phyloP scores from a whole-genome alignment of 2,113 vertebrate genomes.

The Ptilorrhoa leucosticta region DNA sequence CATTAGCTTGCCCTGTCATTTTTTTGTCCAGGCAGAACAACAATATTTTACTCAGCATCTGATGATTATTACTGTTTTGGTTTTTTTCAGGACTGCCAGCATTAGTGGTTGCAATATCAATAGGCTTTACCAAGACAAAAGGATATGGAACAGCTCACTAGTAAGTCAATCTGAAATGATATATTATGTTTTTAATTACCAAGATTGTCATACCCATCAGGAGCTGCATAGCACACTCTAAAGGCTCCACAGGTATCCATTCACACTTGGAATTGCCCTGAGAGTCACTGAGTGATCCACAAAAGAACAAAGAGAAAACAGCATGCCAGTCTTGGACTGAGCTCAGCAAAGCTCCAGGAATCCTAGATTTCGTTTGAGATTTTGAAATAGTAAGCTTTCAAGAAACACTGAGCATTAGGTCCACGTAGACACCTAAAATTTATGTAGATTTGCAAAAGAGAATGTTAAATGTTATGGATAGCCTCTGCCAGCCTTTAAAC shows the following conservation, averaged over 20 bases:
- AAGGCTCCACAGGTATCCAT: background rate
- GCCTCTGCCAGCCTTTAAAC: background rate
- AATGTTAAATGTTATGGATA: background rate
- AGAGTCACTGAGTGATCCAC: background rate
- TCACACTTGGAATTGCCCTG: background rate
- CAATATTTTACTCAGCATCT: background rate
- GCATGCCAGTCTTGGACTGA: background rate
- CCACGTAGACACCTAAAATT: background rate
- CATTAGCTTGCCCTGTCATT: background rate
- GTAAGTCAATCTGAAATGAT: slow-evolving; percentile 81
- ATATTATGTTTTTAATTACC: background rate
- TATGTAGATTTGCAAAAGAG: background rate
- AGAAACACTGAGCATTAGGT: background rate
- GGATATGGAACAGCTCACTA: slow-evolving; percentile 96
- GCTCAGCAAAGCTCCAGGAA: background rate
- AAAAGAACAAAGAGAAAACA: background rate
- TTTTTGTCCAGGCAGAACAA: background rate
- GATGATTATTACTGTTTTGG: slow-evolving; percentile 27
- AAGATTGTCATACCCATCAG: background rate
- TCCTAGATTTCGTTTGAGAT: background rate
- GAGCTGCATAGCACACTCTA: background rate
- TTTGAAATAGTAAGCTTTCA: background rate
- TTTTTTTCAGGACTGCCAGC: slow-evolving; percentile 88
- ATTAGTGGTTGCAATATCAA: slow-evolving; percentile 96
- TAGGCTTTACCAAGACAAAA: slow-evolving; percentile 99